These are phyloP conservation scores for Rotaria magnacalcarata DNA, from an alignment of 2,888 invertebrate genomes.

Conservation along the genomic window DNA sequence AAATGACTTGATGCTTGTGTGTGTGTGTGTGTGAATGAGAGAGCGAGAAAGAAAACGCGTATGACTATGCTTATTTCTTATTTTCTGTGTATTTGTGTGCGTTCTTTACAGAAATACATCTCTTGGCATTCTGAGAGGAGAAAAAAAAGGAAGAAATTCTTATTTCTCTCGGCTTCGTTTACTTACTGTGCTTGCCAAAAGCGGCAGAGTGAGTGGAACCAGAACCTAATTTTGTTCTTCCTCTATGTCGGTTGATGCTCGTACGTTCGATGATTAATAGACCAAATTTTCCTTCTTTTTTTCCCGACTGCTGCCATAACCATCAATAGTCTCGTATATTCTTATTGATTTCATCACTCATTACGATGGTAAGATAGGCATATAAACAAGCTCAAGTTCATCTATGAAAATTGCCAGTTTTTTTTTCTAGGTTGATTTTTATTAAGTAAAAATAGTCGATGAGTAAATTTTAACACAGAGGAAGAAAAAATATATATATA, in stretches of 20 bases:
- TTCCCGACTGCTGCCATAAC: neutral
- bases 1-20: neutral
- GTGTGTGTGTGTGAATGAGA: neutral
- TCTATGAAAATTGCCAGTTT: neutral
- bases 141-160: neutral
- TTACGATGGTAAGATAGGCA: neutral
- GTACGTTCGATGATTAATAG: conserved; percentile 11
- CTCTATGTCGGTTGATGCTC: neutral
- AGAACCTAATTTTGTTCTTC: conserved; percentile 29
- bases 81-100: neutral
- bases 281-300: neutral
- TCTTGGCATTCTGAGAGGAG: conserved; percentile 7
- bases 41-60: neutral
- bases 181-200: neutral
- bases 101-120: conserved; percentile 15
- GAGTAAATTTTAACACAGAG: no score
- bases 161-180: neutral
- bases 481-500: no score
- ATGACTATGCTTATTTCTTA: conserved; percentile 13
- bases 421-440: neutral
- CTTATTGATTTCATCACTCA: neutral
- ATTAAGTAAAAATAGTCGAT: neutral
- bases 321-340: neutral
- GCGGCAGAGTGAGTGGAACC: conserved; percentile 4
- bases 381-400: neutral